Evolutionary conservation across 2,797 vertebrate species (phyloP).

Genomic region (Tapirus indicus): DNA sequence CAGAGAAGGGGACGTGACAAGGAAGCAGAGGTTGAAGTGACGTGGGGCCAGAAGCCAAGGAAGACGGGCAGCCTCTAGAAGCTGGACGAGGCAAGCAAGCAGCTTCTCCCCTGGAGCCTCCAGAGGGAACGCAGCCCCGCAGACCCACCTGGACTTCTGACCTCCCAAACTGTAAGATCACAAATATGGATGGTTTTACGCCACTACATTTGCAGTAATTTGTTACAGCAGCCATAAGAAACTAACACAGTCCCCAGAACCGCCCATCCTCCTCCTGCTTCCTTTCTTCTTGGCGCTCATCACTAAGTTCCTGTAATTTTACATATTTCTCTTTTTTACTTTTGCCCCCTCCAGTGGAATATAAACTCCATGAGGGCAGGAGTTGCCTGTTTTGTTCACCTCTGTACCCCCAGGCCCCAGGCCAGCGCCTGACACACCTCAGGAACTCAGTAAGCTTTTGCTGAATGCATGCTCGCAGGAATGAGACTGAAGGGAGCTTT

Average conservation of each 20-base stretch:
- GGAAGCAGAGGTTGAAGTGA: not conserved
- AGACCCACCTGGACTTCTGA: no score
- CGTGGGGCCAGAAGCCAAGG: fast-evolving
- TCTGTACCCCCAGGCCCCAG: not conserved
- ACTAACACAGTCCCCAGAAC: fast-evolving
- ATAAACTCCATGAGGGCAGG: not conserved
- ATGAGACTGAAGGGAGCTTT: not conserved
- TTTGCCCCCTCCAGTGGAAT: not conserved
- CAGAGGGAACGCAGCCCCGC: not conserved
- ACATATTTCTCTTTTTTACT: not conserved
- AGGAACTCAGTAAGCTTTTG: not conserved
- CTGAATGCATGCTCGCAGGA: not conserved
- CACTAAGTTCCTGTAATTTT: not conserved
- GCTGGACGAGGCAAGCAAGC: not conserved
- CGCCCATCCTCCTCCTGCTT: not conserved
- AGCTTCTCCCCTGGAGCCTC: not conserved
- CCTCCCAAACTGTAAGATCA: no score
- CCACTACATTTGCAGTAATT: not conserved
- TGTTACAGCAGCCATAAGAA: not conserved
- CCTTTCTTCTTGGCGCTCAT: not conserved
- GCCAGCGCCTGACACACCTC: not conserved
- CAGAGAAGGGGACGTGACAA: not conserved
- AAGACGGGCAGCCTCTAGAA: not conserved
- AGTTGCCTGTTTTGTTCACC: not conserved
- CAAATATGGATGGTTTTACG: not conserved